These are phyloP conservation scores for Parauchenoglanis punctatus DNA, from an alignment of 2,797 vertebrate genomes.

Conservation along the genomic window DNA sequence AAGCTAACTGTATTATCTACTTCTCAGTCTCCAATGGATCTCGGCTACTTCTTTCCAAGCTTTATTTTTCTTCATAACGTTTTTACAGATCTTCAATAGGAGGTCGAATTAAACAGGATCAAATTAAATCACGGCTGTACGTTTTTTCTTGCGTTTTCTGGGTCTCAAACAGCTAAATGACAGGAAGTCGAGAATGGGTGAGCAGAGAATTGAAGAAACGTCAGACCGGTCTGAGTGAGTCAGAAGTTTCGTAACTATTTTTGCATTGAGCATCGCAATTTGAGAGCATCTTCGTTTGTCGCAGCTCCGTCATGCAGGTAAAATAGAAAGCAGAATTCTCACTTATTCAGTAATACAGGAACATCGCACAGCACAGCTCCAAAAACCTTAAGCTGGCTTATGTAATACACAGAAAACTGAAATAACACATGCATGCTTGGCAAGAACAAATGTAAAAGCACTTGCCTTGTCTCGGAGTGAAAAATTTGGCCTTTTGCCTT, in stretches of 20 bases:
- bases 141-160: neutral
- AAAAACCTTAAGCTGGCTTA: neutral
- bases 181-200: neutral
- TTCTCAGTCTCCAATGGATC: neutral
- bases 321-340: neutral
- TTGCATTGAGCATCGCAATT: neutral
- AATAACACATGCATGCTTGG: neutral
- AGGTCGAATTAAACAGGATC: neutral
- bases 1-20: neutral
- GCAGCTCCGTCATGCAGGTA: neutral
- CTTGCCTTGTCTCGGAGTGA: neutral
- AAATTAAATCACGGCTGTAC: neutral
- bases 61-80: neutral
- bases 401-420: neutral
- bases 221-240: too few species aligned
- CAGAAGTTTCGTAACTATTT: too few species aligned
- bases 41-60: neutral
- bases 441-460: neutral
- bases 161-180: neutral
- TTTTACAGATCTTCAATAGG: neutral
- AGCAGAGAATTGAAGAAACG: neutral
- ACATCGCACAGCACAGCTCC: neutral
- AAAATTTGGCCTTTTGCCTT: neutral
- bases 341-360: neutral
- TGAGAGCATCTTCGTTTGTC: neutral